phyloP scores from a whole-genome alignment of 2,113 vertebrate species.

The Apteryx owenii region DNA sequence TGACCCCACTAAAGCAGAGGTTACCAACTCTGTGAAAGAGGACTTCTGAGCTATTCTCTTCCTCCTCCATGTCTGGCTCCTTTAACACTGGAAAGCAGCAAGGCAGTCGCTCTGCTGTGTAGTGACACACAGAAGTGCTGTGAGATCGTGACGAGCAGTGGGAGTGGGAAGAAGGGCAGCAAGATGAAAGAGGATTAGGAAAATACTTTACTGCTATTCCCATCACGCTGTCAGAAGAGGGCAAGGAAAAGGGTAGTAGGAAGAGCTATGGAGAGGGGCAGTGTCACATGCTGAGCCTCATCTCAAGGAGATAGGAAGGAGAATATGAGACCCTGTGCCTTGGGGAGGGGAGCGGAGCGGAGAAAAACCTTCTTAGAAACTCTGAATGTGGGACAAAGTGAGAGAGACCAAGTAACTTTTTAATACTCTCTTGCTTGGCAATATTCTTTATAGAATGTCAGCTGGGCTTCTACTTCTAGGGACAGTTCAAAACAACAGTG shows the following conservation, averaged over 20 bases:
- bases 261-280: background rate
- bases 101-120: background rate
- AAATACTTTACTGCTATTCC: background rate
- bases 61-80: background rate
- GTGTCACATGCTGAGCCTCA: too few species aligned
- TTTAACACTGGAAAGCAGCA: background rate
- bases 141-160: background rate
- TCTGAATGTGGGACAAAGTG: background rate
- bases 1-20: background rate
- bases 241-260: too few species aligned
- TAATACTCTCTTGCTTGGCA: background rate
- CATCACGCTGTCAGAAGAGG: fast-evolving
- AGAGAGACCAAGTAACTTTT: background rate
- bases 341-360: too few species aligned
- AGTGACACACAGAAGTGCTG: background rate
- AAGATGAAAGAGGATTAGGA: background rate
- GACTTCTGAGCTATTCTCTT: background rate
- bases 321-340: background rate
- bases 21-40: background rate
- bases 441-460: background rate
- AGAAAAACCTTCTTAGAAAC: background rate
- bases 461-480: background rate
- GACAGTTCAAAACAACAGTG: background rate
- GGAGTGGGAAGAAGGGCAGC: background rate
- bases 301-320: background rate